Conservation (phyloP, 2,888 invertebrate genomes). For the Eudemis profundana region DNA sequence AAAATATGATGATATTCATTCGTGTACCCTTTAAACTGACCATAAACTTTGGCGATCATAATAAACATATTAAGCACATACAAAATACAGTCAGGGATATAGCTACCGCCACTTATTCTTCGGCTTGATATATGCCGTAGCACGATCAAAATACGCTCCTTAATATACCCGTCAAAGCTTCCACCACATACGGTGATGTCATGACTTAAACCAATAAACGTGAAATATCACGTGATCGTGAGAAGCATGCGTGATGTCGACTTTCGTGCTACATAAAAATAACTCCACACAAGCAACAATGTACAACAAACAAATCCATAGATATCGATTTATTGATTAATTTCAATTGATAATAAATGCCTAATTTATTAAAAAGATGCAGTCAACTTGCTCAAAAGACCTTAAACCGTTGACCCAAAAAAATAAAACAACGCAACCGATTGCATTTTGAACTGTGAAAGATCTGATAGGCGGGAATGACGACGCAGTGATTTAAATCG, state of each 20-base stretch:
- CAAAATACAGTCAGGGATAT: conserved; percentile 50
- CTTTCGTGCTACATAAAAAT: conserved; percentile 69
- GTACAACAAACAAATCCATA: conserved; percentile 60
- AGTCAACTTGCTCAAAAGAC: conserved; percentile 8
- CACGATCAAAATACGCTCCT: conserved; percentile 70
- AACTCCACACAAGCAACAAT: conserved; percentile 67
- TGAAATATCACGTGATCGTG: conserved; percentile 78
- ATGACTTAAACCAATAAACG: conserved; percentile 81
- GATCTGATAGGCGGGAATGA: conserved; percentile 51
- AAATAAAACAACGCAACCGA: conserved; percentile 36
- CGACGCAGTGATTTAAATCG: conserved; percentile 62
- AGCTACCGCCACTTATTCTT: conserved; percentile 56
- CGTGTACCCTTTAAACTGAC: conserved; percentile 17
- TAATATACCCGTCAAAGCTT: conserved; percentile 71
- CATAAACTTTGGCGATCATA: conserved; percentile 53
- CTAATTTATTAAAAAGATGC: conserved; percentile 27
- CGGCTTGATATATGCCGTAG: conserved; percentile 61
- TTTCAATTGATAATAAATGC: conserved; percentile 50
- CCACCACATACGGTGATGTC: conserved; percentile 80
- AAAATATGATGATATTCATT: conserved; percentile 22
- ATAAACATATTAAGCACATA: conserved; percentile 58
- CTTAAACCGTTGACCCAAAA: conserved; percentile 47
- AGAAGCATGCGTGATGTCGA: conserved; percentile 68
- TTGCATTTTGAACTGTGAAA: conserved; percentile 34
- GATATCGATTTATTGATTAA: conserved; percentile 56